Base-by-base conservation (phyloP, 2,113 vertebrate genomes). In the Mus musculus region DNA sequence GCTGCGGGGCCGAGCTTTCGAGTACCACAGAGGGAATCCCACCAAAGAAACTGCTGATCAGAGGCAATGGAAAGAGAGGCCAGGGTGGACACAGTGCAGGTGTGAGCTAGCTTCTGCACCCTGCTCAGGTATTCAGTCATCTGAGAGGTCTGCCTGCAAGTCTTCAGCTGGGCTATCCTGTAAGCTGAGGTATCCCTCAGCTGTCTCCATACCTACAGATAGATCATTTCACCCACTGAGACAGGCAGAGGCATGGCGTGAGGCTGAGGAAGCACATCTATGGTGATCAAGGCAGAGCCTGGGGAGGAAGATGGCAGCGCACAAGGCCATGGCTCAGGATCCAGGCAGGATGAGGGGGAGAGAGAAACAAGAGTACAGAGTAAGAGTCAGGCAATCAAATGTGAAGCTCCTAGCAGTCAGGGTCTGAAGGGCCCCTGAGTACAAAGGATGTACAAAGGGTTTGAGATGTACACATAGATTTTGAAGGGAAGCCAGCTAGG, bases 51-150 rank as follows among this genome's bases (percentile, higher is more conserved):
- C 54, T 17, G 56, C 8, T 22, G 76, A 59, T 13, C 30, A 33
- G 63, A 71, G 78, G 56, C 36, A 36, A 4, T 0, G 7, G 14
- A 3, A 2, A 56, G 20, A 9, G 5, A 13, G 30, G 52, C 52
- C 24, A 14, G 24, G 26, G 3, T 0, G 87, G 36, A 6, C 39
- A 26, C 36, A 46, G 9, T 0, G 22, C 42, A 22, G 0, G 1
- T 3, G 0, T 20, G 36, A 16, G 30, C 22, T 28, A 33, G 69
- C 69, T 17, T n/a, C 33, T 36, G 69, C 33, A 13, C 69, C 69
- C 16, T 26, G 75, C 1, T 4, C 33, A 20, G 67, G 28, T 10
- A 20, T 78, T 16, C 42, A 72, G 88, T 88, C 61, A 78, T 3
- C 2, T 22, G 54, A 4, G 82, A 61, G 24, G 19, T 36, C 89